These are phyloP conservation scores for Vanessa tameamea DNA, from an alignment of 1,140 invertebrate species.

Conservation along the genomic window DNA sequence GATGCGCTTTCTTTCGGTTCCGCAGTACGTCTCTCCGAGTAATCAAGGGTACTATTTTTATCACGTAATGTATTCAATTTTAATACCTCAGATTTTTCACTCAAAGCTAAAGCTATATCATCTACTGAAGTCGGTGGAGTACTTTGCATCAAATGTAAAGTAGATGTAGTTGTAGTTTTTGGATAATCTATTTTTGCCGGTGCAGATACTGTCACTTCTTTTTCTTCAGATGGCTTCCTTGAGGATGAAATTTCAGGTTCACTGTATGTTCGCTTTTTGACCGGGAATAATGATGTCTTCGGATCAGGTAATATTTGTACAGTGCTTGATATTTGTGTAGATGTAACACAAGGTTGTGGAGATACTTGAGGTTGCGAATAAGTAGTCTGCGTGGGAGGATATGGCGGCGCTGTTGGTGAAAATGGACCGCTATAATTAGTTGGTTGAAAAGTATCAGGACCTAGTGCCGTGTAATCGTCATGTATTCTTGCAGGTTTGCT, in stretches of 20 bases:
- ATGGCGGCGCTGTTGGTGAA: constrained; percentile 62
- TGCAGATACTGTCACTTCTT: constrained; percentile 39
- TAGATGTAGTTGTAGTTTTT: constrained; percentile 41
- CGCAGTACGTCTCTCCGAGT: constrained; percentile 40
- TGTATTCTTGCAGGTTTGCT: constrained; percentile 57
- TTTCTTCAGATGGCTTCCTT: constrained; percentile 48
- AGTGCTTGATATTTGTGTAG: constrained; percentile 35
- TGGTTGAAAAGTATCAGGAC: constrained; percentile 75
- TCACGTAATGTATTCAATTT: constrained; percentile 60
- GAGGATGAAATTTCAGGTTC: constrained; percentile 65
- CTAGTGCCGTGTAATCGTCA: constrained; percentile 63
- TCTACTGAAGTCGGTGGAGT: constrained; percentile 56
- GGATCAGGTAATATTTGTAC: constrained; percentile 48
- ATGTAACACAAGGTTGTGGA: constrained; percentile 50
- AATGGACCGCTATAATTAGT: constrained; percentile 74
- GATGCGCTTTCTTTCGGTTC: constrained; percentile 46
- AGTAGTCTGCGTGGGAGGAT: constrained; percentile 56
- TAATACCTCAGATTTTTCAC: constrained; percentile 66
- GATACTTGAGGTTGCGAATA: constrained; percentile 65
- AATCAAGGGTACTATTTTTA: constrained; percentile 47
- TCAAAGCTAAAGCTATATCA: constrained; percentile 65
- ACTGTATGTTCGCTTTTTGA: constrained; percentile 83
- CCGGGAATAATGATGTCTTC: constrained; percentile 68
- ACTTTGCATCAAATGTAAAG: constrained; percentile 43
- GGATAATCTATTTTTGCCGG: constrained; percentile 52